Evolutionary conservation across 1,140 invertebrate genomes (phyloP).

Genomic region (Lucilia sericata): DNA sequence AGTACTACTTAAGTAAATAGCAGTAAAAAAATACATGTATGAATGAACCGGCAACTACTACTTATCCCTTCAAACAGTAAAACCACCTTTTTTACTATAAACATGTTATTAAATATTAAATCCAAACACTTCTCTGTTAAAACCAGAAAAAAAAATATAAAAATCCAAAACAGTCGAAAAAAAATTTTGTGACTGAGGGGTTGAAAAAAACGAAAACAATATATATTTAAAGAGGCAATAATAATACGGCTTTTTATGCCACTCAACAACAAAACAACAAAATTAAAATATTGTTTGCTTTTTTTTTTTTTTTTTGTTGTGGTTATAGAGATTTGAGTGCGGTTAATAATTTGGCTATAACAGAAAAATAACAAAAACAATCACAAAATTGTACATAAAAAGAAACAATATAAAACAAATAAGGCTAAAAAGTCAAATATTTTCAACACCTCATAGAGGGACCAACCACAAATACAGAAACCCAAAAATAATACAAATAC

Average conservation of each 20-base stretch:
- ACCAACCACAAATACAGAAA: neutral
- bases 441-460: neutral
- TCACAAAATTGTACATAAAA: neutral
- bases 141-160: neutral
- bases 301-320: neutral
- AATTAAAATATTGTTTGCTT: neutral
- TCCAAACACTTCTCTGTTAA: neutral
- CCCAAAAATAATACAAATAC: too few species aligned
- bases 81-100: neutral
- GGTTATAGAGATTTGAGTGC: slow-evolving; percentile 1
- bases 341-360: slow-evolving; percentile 23
- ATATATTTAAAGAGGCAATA: neutral
- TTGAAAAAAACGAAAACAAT: too few species aligned
- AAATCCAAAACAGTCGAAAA: too few species aligned
- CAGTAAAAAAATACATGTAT: neutral
- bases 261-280: neutral
- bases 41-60: too few species aligned
- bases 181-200: too few species aligned
- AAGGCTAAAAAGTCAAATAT: slow-evolving; percentile 16
- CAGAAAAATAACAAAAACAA: neutral
- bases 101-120: neutral
- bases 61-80: neutral
- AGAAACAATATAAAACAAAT: neutral
- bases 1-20: neutral
- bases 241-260: neutral